phyloP scores from a whole-genome alignment of 2,113 vertebrate genomes.

The Sialia sialis region DNA sequence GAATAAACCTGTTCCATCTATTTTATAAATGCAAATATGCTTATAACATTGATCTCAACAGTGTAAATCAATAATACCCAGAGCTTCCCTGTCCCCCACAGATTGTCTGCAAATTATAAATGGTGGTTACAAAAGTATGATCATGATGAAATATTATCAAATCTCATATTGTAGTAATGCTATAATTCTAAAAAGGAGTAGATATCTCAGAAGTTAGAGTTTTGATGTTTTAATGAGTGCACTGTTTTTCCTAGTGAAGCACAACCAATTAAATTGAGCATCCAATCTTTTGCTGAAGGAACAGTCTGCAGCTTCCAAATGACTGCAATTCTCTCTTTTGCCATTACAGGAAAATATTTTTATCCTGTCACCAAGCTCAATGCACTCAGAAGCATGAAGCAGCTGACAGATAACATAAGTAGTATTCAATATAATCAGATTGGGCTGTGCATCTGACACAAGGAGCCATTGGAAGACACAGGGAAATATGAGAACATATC shows the following conservation, averaged over 20 bases:
- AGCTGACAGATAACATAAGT: conserved; percentile 21
- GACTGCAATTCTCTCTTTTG: conserved; percentile 34
- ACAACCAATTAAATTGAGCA: conserved; percentile 73
- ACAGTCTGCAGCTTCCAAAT: conserved; percentile 61
- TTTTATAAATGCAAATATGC: conserved; percentile 51
- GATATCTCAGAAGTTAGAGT: conserved; percentile 57
- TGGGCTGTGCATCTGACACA: background rate
- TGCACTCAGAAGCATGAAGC: background rate
- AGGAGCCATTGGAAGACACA: background rate
- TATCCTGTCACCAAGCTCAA: conserved; percentile 54
- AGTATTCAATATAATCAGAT: background rate
- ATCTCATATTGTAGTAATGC: conserved; percentile 19
- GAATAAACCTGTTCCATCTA: conserved; percentile 21
- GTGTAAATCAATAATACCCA: conserved; percentile 48
- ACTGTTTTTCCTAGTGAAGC: conserved; percentile 69
- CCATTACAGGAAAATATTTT: conserved; percentile 57
- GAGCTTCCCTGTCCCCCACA: conserved; percentile 24
- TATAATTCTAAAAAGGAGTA: conserved; percentile 65
- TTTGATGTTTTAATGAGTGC: conserved; percentile 73
- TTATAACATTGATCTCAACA: conserved; percentile 52
- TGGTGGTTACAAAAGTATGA: conserved; percentile 35
- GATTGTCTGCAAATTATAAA: conserved; percentile 37
- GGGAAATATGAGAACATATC: background rate
- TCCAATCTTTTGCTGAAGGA: conserved; percentile 60
- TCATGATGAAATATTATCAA: conserved; percentile 51